phyloP scores from a whole-genome alignment of 2,888 invertebrate genomes.

The Ophion costatus region DNA sequence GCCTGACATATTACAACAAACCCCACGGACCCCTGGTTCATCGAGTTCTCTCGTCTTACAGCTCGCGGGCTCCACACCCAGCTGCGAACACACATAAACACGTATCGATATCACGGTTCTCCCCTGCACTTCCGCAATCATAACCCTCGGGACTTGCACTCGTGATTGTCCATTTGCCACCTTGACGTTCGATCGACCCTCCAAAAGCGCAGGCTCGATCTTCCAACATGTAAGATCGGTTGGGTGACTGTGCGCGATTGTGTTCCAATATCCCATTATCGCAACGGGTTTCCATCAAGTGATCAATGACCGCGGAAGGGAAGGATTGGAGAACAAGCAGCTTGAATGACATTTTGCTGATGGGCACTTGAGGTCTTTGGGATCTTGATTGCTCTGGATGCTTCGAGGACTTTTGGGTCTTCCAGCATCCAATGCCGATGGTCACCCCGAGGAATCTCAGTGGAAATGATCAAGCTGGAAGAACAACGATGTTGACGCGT shows the following conservation, averaged over 20 bases:
- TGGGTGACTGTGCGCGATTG: background rate
- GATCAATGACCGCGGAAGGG: background rate
- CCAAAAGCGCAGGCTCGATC: background rate
- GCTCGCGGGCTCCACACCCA: conserved; percentile 12
- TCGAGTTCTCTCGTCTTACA: conserved; percentile 59
- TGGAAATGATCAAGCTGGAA: background rate
- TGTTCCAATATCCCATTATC: background rate
- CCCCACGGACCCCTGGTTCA: conserved; percentile 55
- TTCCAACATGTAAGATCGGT: background rate
- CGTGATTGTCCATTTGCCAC: background rate
- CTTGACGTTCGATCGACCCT: background rate
- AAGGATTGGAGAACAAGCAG: background rate
- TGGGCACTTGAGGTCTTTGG: background rate
- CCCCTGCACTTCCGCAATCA: conserved; percentile 26
- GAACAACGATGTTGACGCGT: background rate
- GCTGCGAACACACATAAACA: background rate
- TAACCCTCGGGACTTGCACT: background rate
- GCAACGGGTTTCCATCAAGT: background rate
- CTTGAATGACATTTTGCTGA: background rate
- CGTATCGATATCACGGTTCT: conserved; percentile 28
- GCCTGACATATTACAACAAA: conserved; percentile 61
- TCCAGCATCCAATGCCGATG: background rate
- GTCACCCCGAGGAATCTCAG: background rate
- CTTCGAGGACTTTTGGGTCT: background rate
- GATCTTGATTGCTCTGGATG: background rate